phyloP scores from a whole-genome alignment of 2,888 invertebrate species.

The Sicus ferrugineus region DNA sequence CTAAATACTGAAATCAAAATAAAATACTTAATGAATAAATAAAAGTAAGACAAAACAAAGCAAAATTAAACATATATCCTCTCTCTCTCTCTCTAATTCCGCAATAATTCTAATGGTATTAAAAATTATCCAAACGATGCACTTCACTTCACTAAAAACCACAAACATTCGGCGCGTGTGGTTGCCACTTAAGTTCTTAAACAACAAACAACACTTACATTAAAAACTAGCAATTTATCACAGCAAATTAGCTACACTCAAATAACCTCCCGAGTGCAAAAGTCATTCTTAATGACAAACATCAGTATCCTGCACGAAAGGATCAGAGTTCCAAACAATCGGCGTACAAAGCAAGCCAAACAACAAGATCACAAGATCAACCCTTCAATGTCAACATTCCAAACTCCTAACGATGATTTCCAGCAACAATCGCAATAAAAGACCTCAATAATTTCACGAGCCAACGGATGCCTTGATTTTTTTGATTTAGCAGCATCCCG shows the following conservation, averaged over 20 bases:
- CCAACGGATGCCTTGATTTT: slow-evolving; percentile 55
- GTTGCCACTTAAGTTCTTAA: background rate
- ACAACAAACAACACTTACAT: background rate
- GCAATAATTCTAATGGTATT: too few relatives aligned
- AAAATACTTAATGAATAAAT: too few relatives aligned
- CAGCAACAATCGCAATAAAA: slow-evolving; percentile 43
- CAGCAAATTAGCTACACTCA: slow-evolving; percentile 16
- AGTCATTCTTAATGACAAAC: slow-evolving; percentile 51
- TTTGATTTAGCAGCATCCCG: slow-evolving; percentile 23
- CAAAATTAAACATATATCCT: too few relatives aligned
- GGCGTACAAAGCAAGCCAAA: slow-evolving; percentile 33
- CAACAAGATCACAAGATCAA: slow-evolving; percentile 49
- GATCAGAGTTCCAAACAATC: slow-evolving; percentile 45
- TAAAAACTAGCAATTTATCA: slow-evolving; percentile 14
- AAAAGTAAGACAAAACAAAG: too few relatives aligned
- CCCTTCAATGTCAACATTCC: slow-evolving; percentile 56
- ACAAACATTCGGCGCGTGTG: background rate
- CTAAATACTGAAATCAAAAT: too few relatives aligned
- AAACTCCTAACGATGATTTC: slow-evolving; percentile 46
- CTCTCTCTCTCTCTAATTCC: too few relatives aligned
- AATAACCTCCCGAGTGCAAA: slow-evolving; percentile 49
- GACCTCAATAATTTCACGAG: slow-evolving; percentile 53
- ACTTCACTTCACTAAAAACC: too few relatives aligned
- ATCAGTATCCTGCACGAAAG: slow-evolving; percentile 48
- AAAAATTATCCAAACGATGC: too few relatives aligned